A percentile compares a stretch with the other conserved stretches of the same genome.
phyloP scores from a whole-genome alignment of 1,140 invertebrate species.

The Magallana ariakensis region DNA sequence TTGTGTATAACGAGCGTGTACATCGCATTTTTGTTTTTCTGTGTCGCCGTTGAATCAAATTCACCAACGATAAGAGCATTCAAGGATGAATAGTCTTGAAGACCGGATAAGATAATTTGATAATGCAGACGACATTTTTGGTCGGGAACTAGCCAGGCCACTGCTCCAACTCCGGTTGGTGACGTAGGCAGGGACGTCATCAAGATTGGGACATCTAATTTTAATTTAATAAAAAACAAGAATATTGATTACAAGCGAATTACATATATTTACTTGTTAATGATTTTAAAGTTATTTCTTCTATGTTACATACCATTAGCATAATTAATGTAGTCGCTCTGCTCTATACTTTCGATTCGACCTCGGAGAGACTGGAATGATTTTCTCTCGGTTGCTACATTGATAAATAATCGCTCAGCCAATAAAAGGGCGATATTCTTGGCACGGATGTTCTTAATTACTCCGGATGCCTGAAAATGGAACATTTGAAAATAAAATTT shows the following conservation, averaged over 20 bases:
- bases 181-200: conserved; percentile 30
- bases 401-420: conserved; percentile 49
- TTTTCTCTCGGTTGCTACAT: conserved; percentile 48
- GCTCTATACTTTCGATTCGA: conserved; percentile 47
- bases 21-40: conserved; percentile 45
- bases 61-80: conserved; percentile 50
- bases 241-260: neutral
- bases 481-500: neutral
- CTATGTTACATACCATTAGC: conserved; percentile 29
- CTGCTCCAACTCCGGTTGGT: conserved; percentile 47
- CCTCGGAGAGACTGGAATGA: conserved; percentile 45
- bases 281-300: neutral
- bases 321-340: conserved; percentile 42
- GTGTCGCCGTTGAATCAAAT: conserved; percentile 44
- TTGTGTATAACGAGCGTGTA: conserved; percentile 54
- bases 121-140: conserved; percentile 53
- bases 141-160: conserved; percentile 45
- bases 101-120: conserved; percentile 50
- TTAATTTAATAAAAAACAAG: neutral
- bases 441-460: conserved; percentile 47
- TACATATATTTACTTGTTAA: neutral
- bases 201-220: conserved; percentile 48
- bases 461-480: conserved; percentile 50
- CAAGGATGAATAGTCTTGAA: conserved; percentile 41
- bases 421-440: conserved; percentile 52